Conservation (phyloP, 2,797 vertebrate species). For the Acipenser transmontanus region DNA sequence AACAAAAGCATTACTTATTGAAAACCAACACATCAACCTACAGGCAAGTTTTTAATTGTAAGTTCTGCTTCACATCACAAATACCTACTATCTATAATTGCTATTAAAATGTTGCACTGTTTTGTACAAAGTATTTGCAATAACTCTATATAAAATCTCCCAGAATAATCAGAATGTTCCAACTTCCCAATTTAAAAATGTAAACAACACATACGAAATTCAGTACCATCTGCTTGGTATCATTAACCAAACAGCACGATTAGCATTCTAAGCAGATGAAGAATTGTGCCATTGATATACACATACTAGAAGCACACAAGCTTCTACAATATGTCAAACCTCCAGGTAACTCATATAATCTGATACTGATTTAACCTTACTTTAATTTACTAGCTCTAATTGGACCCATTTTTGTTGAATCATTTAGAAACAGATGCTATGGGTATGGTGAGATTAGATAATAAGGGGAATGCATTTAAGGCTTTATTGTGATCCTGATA, state of each 20-base stretch:
- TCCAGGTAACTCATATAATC: neutral
- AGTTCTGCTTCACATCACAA: too few relatives aligned
- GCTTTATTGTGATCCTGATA: neutral
- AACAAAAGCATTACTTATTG: too few relatives aligned
- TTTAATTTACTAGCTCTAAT: constrained; percentile 12
- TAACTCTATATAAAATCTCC: too few relatives aligned
- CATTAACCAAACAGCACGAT: neutral
- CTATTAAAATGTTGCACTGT: too few relatives aligned
- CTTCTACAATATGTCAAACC: neutral
- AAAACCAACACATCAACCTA: too few relatives aligned
- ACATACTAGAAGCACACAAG: neutral
- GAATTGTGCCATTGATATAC: neutral
- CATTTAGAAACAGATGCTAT: constrained; percentile 4
- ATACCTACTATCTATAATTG: too few relatives aligned
- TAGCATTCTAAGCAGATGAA: constrained; percentile 10
- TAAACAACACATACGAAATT: neutral
- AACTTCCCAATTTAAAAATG: neutral
- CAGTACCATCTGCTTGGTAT: neutral
- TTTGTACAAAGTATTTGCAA: too few relatives aligned
- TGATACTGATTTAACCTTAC: constrained; percentile 12
- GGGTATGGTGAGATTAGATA: constrained; percentile 3
- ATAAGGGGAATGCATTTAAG: neutral
- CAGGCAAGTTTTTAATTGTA: too few relatives aligned
- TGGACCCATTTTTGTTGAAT: constrained; percentile 3
- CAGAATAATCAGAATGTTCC: too few relatives aligned